Base-by-base conservation (phyloP, 2,888 invertebrate genomes). In the Panopea generosa region DNA sequence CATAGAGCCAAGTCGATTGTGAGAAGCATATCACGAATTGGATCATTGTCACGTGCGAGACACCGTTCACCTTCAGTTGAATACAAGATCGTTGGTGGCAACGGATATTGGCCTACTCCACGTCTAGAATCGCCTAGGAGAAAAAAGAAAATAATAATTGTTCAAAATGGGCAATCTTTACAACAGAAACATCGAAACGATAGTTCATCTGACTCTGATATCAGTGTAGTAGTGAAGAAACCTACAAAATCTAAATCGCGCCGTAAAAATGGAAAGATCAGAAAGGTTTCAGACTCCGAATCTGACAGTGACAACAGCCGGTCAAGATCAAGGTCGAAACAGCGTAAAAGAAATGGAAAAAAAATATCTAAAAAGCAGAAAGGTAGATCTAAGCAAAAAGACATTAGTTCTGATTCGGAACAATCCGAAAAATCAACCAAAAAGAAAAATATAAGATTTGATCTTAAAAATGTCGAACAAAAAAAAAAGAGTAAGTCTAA, bases 121-220 rank as follows among this genome's bases (percentile, higher is more conserved):
- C 24, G 50, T 52, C 72, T 57, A 16, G 63, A 69, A 4, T 65
- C 72, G 9, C 69, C 80, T 7, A 62, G 52, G 55, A 69, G 69
- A 45, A 76, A 72, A 62, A 76, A 76, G 50, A 68, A 76, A 50
- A 80, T 80, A 4, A 80, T 80, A 2, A 80, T 80, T 24, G 66
- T 80, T 2, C 73, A 79, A 43, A 62, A 72, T 24, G 76, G 70
- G 14, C 43, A 52, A 26, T 52, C 49, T n/a, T 22, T 26, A 20
- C 27, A 27, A 11, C 38, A 20, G 3, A 70, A 70, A 52, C 60
- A 65, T 2, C 61, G 76, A 18, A 65, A 62, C 38, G 55, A 53
- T 16, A 67, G 69, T 20, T 66, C 67, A 40, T 77, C 80, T 27
- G 77, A 71, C 38, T 77, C 80, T 11, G 80, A 80, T 22, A 55